Conservation (phyloP, 1,140 invertebrate genomes). For the Seison nebaliae region DNA sequence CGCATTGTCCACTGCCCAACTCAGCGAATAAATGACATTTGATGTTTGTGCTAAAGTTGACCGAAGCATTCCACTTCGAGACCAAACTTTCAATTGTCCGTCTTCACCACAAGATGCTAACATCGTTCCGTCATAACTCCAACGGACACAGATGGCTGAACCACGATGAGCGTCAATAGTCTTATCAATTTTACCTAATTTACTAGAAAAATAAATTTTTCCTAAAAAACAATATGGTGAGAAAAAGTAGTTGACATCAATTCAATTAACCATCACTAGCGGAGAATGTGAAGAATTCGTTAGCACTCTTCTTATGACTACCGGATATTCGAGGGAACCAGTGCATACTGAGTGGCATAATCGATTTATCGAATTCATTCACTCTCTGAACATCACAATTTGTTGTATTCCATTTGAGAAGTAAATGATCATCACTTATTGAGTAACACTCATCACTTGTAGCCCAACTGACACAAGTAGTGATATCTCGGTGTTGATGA, state of each 20-base stretch:
- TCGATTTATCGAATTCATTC: constrained; percentile 44
- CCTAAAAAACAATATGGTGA: constrained; percentile 33
- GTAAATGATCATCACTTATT: constrained; percentile 60
- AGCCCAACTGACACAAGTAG: constrained; percentile 65
- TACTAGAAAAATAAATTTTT: constrained; percentile 61
- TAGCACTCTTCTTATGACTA: constrained; percentile 29
- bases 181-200: constrained; percentile 65
- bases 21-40: constrained; percentile 37
- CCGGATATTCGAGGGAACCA: constrained; percentile 36
- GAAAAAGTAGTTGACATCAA: not conserved
- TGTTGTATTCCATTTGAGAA: constrained; percentile 59
- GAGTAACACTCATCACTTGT: constrained; percentile 68
- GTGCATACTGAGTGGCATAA: constrained; percentile 62
- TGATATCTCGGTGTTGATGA: constrained; percentile 38
- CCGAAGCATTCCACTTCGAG: constrained; percentile 66
- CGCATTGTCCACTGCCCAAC: constrained; percentile 59
- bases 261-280: constrained; percentile 46
- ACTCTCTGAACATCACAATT: constrained; percentile 38
- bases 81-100: constrained; percentile 83
- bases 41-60: constrained; percentile 56
- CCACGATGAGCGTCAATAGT: constrained; percentile 65
- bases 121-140: constrained; percentile 71
- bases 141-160: constrained; percentile 44
- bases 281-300: constrained; percentile 56
- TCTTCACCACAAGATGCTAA: constrained; percentile 79